Conservation (phyloP, 2,113 vertebrate genomes). For the Ptyas mucosa region DNA sequence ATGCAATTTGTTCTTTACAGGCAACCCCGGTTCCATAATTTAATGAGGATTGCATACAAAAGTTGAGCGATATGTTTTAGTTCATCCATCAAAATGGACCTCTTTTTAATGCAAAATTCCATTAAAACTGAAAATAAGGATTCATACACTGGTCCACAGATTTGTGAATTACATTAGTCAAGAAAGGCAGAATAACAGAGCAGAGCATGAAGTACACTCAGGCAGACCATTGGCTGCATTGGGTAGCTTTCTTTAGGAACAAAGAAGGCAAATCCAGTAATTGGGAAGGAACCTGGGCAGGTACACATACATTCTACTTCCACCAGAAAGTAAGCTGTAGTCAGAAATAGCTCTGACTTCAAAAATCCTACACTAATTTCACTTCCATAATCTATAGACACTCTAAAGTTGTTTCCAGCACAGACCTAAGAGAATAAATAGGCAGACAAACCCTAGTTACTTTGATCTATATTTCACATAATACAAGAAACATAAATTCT, state of each 20-base stretch:
- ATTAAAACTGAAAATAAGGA: conserved; percentile 8
- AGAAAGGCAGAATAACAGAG: background rate
- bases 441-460: background rate
- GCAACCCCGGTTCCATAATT: background rate
- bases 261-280: background rate
- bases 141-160: background rate
- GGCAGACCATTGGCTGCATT: background rate
- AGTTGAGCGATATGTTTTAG: background rate
- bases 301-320: background rate
- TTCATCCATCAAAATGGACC: background rate
- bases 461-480: background rate
- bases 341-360: background rate
- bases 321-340: background rate
- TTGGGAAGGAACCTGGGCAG: background rate
- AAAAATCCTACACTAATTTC: background rate
- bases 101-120: background rate
- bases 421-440: conserved; percentile 1
- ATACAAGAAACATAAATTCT: background rate
- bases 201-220: background rate
- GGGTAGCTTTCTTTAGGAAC: background rate
- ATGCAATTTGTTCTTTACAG: background rate
- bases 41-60: background rate
- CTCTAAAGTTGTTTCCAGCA: background rate
- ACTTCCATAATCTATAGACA: background rate
- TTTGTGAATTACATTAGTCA: background rate